These are phyloP conservation scores for Ciconia stormi DNA, from an alignment of 2,113 vertebrate species.

Conservation along the genomic window DNA sequence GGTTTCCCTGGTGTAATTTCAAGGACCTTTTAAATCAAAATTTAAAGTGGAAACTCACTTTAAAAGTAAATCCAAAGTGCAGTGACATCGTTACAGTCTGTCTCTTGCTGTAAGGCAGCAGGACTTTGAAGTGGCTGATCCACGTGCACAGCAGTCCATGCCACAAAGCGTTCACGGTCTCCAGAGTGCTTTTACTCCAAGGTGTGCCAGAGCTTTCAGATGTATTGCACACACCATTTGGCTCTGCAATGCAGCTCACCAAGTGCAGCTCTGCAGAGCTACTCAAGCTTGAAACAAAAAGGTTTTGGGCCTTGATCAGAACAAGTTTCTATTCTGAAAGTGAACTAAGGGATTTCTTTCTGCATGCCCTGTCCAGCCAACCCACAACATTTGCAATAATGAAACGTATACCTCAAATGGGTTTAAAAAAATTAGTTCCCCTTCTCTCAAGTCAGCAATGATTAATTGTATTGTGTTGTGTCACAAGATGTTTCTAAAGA, in stretches of 20 bases:
- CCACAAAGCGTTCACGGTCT: rapidly evolving
- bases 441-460: neutral
- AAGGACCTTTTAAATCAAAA: neutral
- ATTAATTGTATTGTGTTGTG: neutral
- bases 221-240: neutral
- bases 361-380: neutral
- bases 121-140: neutral
- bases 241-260: neutral
- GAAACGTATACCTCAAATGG: rapidly evolving
- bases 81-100: rapidly evolving
- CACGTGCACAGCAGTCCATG: neutral
- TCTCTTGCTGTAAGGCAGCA: neutral
- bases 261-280: neutral
- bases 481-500: neutral
- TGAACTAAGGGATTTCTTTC: neutral
- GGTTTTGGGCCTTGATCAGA: neutral
- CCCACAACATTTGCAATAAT: neutral
- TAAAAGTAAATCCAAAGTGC: neutral
- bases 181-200: neutral
- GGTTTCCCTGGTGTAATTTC: neutral
- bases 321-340: neutral
- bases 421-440: neutral
- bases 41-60: neutral
- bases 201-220: rapidly evolving
- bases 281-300: neutral